A percentile compares a stretch with the other conserved stretches of the same genome.
Conservation (phyloP, 2,113 vertebrate species). For the Crotophaga sulcirostris region DNA sequence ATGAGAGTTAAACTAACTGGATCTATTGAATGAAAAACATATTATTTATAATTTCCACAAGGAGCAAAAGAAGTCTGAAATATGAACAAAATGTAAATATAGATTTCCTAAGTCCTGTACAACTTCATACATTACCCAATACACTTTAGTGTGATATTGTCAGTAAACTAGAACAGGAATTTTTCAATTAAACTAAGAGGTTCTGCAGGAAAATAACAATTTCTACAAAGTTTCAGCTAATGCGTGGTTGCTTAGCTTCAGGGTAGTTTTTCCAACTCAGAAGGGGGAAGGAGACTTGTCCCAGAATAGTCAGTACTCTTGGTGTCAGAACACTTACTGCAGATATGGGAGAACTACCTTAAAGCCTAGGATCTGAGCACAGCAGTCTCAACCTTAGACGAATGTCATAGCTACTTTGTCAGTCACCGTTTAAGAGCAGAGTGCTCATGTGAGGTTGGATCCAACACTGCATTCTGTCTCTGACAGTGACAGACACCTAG, state of each 20-base stretch:
- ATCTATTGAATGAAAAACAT: background rate
- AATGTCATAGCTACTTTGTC: background rate
- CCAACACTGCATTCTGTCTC: background rate
- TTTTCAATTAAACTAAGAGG: background rate
- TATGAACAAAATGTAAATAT: background rate
- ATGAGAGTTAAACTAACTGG: background rate
- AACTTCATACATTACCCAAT: background rate
- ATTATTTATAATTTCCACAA: background rate
- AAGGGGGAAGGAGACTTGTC: background rate
- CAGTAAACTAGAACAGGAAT: background rate
- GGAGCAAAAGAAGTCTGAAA: background rate
- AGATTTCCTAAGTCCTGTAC: background rate
- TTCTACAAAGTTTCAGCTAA: background rate
- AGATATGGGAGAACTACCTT: background rate
- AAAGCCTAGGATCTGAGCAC: background rate
- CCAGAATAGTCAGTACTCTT: background rate
- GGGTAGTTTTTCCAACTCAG: background rate
- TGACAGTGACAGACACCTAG: background rate
- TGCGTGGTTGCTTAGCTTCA: background rate
- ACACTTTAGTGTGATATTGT: background rate
- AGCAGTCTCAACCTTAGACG: background rate
- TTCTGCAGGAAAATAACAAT: background rate
- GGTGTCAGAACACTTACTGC: background rate
- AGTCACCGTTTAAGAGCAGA: background rate
- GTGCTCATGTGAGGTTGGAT: background rate